Conservation (phyloP, 2,797 vertebrate genomes). For the Myiotriccus ornatus region DNA sequence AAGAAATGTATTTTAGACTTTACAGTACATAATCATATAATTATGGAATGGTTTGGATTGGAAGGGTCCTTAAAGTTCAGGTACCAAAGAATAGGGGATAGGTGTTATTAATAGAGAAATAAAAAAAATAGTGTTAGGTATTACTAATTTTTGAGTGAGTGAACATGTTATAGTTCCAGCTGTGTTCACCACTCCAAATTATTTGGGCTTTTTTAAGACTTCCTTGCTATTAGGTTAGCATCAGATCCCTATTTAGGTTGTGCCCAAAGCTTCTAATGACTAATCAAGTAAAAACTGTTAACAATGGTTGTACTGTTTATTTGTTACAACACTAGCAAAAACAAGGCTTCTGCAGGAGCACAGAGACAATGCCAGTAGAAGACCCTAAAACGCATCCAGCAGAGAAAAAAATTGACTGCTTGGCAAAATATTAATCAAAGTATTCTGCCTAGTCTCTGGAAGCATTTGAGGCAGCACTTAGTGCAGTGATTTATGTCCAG, state of each 20-base stretch:
- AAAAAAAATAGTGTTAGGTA: neutral
- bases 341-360: neutral
- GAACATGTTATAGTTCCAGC: neutral
- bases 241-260: neutral
- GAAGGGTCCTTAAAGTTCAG: neutral
- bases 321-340: neutral
- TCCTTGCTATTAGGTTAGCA: neutral
- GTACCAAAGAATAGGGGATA: neutral
- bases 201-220: neutral
- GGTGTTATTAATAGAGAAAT: neutral
- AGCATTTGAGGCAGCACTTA: neutral
- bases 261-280: neutral
- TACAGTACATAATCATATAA: neutral
- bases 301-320: neutral
- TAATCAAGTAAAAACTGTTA: neutral
- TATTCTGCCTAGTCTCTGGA: neutral
- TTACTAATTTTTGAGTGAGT: neutral
- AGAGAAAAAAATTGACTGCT: neutral
- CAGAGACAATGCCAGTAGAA: neutral
- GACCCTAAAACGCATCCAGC: accelerated
- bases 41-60: neutral
- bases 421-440: neutral
- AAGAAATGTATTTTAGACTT: neutral
- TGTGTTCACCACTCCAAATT: neutral
- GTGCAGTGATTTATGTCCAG: neutral